Percentiles rank a stretch among this genome's conserved stretches.
Conservation (phyloP, 1,140 invertebrate genomes). For the Psix sp. region DNA sequence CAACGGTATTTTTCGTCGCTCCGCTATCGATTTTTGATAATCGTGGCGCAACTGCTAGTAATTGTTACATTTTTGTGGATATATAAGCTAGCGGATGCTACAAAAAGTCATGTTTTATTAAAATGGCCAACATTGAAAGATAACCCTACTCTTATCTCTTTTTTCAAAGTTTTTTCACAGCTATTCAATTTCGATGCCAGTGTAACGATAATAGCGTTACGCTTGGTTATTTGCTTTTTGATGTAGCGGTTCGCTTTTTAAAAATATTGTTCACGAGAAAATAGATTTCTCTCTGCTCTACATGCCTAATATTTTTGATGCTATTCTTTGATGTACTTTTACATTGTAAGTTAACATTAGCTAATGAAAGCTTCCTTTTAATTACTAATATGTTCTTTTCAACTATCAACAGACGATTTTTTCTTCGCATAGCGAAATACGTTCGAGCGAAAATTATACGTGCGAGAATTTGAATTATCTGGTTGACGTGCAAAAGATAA, state of each 20-base stretch:
- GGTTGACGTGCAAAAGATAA: neutral
- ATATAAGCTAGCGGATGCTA: slow-evolving; percentile 4
- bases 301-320: neutral
- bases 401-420: neutral
- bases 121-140: neutral
- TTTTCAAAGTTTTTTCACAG: neutral
- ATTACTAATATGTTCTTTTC: slow-evolving; percentile 13
- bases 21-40: slow-evolving; percentile 47
- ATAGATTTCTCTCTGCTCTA: neutral
- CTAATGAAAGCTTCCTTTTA: slow-evolving; percentile 36
- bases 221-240: neutral
- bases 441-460: neutral
- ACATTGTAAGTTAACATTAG: slow-evolving; percentile 23
- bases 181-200: no score
- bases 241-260: neutral
- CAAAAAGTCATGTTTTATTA: no score
- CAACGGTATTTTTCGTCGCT: slow-evolving; percentile 36
- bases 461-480: slow-evolving; percentile 11
- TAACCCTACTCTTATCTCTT: neutral
- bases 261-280: neutral
- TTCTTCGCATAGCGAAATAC: neutral
- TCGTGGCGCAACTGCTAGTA: slow-evolving; percentile 13
- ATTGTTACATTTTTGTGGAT: slow-evolving; percentile 22
- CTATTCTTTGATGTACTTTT: slow-evolving; percentile 17
- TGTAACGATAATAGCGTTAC: neutral